Percentiles rank a stretch among this genome's conserved stretches.
Evolutionary conservation across 2,888 invertebrate species (phyloP).

Genomic region (Acronicta leporina): DNA sequence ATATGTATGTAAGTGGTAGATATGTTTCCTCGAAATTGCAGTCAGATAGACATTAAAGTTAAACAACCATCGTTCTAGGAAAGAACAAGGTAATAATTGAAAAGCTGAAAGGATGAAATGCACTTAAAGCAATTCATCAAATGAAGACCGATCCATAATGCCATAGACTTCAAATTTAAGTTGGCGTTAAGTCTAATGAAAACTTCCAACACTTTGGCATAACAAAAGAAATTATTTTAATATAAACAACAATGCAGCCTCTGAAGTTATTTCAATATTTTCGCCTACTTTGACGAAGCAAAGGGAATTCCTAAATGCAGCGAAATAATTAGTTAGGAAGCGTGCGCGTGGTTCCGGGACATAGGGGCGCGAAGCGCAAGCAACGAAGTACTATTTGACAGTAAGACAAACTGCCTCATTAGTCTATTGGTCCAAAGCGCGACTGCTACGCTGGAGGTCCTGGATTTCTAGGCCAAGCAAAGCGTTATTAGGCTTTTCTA

Average conservation of each 20-base stretch:
- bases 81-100: not conserved
- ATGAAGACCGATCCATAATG: constrained; percentile 6
- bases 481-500: too few relatives aligned
- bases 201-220: constrained; percentile 10
- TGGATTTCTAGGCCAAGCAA: too few relatives aligned
- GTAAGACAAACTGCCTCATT: too few relatives aligned
- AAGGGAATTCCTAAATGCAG: constrained; percentile 84
- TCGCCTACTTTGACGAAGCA: constrained; percentile 76
- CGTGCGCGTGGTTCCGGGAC: constrained; percentile 61
- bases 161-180: constrained; percentile 4
- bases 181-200: constrained; percentile 24
- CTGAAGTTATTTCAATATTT: constrained; percentile 79
- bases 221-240: constrained; percentile 63
- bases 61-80: too few relatives aligned
- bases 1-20: too few relatives aligned
- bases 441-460: too few relatives aligned
- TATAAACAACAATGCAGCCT: constrained; percentile 60
- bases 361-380: constrained; percentile 36
- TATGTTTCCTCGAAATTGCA: too few relatives aligned
- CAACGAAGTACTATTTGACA: constrained; percentile 5
- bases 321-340: constrained; percentile 84
- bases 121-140: not conserved
- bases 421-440: too few relatives aligned
- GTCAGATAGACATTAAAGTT: too few relatives aligned
- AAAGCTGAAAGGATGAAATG: not conserved